Evolutionary conservation across 2,113 vertebrate species (phyloP).

Genomic region (Gila orcuttii): DNA sequence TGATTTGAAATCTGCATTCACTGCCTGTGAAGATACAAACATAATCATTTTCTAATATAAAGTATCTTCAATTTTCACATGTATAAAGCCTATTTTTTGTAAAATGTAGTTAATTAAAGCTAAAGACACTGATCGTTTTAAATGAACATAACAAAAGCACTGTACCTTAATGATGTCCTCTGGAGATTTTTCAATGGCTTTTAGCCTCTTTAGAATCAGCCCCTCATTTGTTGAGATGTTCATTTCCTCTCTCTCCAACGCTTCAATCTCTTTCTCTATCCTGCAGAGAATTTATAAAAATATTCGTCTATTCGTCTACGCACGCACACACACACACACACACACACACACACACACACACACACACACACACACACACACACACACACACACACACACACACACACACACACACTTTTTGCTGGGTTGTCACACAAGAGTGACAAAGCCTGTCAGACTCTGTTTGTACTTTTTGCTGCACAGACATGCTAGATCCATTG

Average conservation of each 20-base stretch:
- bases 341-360: neutral
- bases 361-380: neutral
- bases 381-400: no score
- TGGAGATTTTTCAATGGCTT: slow-evolving; percentile 83
- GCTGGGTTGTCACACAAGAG: neutral
- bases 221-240: slow-evolving; percentile 85
- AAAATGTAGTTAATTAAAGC: neutral
- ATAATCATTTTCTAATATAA: neutral
- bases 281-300: slow-evolving; percentile 64
- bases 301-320: neutral
- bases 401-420: neutral
- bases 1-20: slow-evolving; percentile 79
- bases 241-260: slow-evolving; percentile 85
- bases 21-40: slow-evolving; percentile 80
- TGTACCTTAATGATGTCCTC: slow-evolving; percentile 88
- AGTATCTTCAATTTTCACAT: neutral
- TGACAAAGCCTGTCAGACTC: neutral
- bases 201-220: slow-evolving; percentile 85
- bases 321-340: neutral
- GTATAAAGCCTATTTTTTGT: no score
- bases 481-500: neutral
- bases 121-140: neutral
- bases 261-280: slow-evolving; percentile 85
- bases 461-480: neutral
- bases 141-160: slow-evolving; percentile 46